phyloP scores from a whole-genome alignment of 2,797 vertebrate genomes.

The Bradypodion pumilum region DNA sequence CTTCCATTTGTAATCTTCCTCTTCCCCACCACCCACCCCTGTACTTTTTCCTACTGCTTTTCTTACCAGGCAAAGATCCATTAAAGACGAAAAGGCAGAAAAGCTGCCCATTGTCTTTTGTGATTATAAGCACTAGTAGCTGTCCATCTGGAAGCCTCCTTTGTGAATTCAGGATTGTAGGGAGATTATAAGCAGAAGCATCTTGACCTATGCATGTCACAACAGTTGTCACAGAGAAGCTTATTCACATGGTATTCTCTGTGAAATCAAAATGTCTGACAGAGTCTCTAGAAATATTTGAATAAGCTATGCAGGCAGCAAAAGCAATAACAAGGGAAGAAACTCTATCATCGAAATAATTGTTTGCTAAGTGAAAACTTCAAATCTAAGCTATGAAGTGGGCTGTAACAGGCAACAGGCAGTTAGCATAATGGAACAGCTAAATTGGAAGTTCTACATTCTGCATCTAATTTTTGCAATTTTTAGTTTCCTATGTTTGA shows the following conservation, averaged over 20 bases:
- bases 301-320: not conserved
- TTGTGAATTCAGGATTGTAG: not conserved
- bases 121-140: not conserved
- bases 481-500: not conserved
- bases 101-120: not conserved
- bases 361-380: not conserved
- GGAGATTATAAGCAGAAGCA: not conserved
- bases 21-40: no score
- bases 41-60: not conserved
- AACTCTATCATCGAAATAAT: not conserved
- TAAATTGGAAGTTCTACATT: not conserved
- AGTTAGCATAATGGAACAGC: not conserved
- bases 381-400: not conserved
- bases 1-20: not conserved
- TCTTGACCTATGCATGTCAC: not conserved
- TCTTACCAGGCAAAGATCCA: not conserved
- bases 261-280: not conserved
- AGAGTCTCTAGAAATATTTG: not conserved
- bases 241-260: not conserved
- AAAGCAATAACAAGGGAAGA: not conserved
- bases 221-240: not conserved
- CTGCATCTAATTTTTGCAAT: not conserved
- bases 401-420: not conserved
- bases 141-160: not conserved
- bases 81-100: not conserved